These are phyloP conservation scores for Monarcha castaneiventris DNA, from an alignment of 2,113 vertebrate genomes.

Conservation along the genomic window DNA sequence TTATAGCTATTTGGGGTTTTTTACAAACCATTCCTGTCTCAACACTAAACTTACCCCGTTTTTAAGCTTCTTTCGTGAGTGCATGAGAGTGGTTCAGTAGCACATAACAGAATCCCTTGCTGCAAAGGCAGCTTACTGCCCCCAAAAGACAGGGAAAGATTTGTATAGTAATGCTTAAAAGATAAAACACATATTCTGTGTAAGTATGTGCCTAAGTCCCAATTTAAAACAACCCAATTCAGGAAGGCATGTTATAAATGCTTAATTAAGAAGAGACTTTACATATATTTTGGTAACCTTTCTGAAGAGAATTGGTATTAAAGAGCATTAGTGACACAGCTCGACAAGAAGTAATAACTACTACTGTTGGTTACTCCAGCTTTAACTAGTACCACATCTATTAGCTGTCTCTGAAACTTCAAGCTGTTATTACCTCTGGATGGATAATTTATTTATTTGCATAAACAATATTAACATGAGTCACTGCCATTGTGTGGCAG, in stretches of 20 bases:
- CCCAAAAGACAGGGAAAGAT: not conserved
- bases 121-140: not conserved
- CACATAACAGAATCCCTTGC: not conserved
- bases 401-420: not conserved
- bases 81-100: not conserved
- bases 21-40: not conserved
- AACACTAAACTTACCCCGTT: not conserved
- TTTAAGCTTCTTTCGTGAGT: not conserved
- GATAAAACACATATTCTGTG: not conserved
- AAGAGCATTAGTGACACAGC: not conserved
- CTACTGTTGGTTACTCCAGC: not conserved
- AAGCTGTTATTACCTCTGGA: not conserved
- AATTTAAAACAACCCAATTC: not conserved
- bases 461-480: not conserved
- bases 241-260: not conserved
- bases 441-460: not conserved
- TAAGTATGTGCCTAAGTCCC: not conserved
- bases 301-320: not conserved
- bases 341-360: not conserved
- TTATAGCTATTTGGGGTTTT: rapidly evolving
- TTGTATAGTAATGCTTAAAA: not conserved
- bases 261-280: not conserved
- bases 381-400: not conserved
- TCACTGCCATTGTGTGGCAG: not conserved
- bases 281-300: not conserved